Base-by-base conservation (phyloP, 2,113 vertebrate genomes). In the Dipodomys ordii region DNA sequence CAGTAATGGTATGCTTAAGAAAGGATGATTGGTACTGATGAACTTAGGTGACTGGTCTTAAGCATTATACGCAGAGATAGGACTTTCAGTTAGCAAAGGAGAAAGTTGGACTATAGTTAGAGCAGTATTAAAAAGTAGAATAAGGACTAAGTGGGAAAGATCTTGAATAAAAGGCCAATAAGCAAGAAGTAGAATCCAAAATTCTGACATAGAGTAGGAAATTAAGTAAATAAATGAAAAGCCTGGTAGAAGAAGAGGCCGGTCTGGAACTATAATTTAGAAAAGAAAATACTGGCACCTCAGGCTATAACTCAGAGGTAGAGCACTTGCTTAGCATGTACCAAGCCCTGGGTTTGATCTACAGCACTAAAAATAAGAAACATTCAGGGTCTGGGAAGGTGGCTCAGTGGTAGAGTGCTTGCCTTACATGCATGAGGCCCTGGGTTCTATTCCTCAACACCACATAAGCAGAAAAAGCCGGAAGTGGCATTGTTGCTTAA, bases 1-100 rank as follows among this genome's bases (percentile, higher is more conserved):
- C 97, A 99, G 99, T 95, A 99, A 99, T 0, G 99, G 99, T 99
- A 98, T 0, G 98, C 32, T 1, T 19, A 49, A 3, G 64, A 77
- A 35, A 90, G 16, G 20, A 10, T 77, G 16, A 74, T 30, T 88
- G 65, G 46, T 83, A 46, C 46, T 84, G 46, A 9, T 74, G 25
- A 84, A 25, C 53, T 39, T 49, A 62, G 32, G 5, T 69, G 44
- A 60, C 39, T 35, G 72, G 44, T 60, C 68, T 64, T 60, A 25
- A 32, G 27, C 35, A 39, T 57, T 30, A 11, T 44, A 80, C 91
- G 35, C 64, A 64, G 49, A 81, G 39, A 53, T 18, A 0, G 18
- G 32, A 1, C 77, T 65, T 65, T 69, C 53, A 7, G 0, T 90
- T 71, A 60, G 69, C 28, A 85, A 28, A 71, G 65, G 65, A 62